Base-by-base conservation (phyloP, 2,797 vertebrate genomes). In the Leucoraja ocellata region DNA sequence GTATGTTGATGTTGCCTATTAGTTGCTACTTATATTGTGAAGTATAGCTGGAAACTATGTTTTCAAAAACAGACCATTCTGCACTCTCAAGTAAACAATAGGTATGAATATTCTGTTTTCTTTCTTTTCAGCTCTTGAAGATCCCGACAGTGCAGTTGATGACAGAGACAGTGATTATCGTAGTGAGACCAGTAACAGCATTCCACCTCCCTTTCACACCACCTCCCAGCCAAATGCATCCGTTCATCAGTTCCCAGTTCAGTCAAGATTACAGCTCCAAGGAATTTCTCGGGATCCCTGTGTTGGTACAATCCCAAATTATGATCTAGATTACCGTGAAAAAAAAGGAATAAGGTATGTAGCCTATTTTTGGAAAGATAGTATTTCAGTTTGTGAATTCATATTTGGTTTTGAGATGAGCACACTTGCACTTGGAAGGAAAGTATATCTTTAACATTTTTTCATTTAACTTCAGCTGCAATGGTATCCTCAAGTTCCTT, bases 111-210 rank as follows among this genome's bases (percentile, higher is more conserved):
- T 39, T 74, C 73, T 91, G 32, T 88, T 86, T 46, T 91, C 46
- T 93, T 81, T 7, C 77, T 94, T 94, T 95, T 86, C 95, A 99
- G 99, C 98, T 83, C 96, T 98, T 93, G 99, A 99, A 95, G 99
- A 99, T 93, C 97, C 97, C 73, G 99, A 99, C 95, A 99, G 98
- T 88, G 98, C 98, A 0, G 97, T 98, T 11, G 99, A 99, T 58
- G 99, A 99, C 95, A 96, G 98, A 93, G 99, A 99, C 94, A 99
- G 99, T 4, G 99, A 99, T 96, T 99, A 99, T 93, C 98, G 98
- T 94, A 99, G 99, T 0, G 99, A 99, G 96, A 98, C 98, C 0
- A 99, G 99, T 95, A 98, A 95, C 96, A 98, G 98, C 95, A 94
- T 98, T 77, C 99, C 98, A 8, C 98, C 98, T 0, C 98, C 97